Percentiles rank a stretch among this genome's conserved stretches.
phyloP scores from a whole-genome alignment of 2,888 invertebrate genomes.

The Loripinus fragilis region DNA sequence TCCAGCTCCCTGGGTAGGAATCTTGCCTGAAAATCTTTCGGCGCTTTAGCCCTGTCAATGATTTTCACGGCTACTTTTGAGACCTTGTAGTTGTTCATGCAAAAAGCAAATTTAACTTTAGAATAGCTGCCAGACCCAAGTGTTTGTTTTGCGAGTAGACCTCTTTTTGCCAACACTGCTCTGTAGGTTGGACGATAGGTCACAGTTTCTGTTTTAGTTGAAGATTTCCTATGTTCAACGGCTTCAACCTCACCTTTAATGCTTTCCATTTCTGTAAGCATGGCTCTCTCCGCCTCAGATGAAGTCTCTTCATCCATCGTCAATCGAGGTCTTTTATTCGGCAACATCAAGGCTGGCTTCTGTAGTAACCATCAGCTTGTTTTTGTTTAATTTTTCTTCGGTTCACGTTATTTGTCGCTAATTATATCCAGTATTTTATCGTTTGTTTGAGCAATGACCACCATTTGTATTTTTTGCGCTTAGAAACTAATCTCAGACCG shows the following conservation, averaged over 20 bases:
- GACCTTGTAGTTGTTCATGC: conserved; percentile 63
- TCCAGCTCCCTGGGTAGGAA: conserved; percentile 93
- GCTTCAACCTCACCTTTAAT: conserved; percentile 76
- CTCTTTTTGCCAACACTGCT: conserved; percentile 79
- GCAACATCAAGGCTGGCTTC: conserved; percentile 58
- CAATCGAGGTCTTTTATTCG: conserved; percentile 63
- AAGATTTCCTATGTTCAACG: conserved; percentile 67
- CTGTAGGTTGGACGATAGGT: conserved; percentile 79
- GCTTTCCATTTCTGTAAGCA: conserved; percentile 71
- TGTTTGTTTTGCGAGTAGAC: conserved; percentile 78
- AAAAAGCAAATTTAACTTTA: conserved; percentile 89
- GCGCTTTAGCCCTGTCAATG: conserved; percentile 89
- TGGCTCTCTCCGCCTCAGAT: conserved; percentile 51
- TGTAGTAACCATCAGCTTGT: neutral
- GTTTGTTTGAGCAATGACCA: neutral
- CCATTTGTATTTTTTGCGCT: conserved; percentile 41
- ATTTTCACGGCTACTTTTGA: conserved; percentile 86
- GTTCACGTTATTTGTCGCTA: too few species aligned
- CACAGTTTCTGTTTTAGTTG: conserved; percentile 64
- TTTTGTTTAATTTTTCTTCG: neutral
- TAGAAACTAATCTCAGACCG: conserved; percentile 1
- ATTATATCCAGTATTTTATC: too few species aligned
- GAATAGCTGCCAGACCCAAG: conserved; percentile 82
- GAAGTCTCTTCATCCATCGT: conserved; percentile 60
- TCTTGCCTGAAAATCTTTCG: conserved; percentile 90